These are phyloP conservation scores for Incurvaria masculella DNA, from an alignment of 2,888 invertebrate genomes.

Conservation along the genomic window DNA sequence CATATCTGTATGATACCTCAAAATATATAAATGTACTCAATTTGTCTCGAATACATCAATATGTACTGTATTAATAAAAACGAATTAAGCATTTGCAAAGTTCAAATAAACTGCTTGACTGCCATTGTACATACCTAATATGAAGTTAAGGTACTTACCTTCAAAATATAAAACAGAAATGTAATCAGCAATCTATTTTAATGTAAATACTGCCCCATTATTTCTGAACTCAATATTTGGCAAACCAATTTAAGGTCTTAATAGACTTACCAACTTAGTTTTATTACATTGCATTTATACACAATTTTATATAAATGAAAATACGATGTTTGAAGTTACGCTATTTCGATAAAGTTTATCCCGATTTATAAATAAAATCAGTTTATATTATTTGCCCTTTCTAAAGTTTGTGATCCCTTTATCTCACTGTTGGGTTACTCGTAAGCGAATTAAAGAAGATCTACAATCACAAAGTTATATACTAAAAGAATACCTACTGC, in stretches of 20 bases:
- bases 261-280: background rate
- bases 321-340: background rate
- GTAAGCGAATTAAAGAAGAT: background rate
- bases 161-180: no score
- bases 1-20: no score
- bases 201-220: background rate
- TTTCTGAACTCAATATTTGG: background rate
- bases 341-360: background rate
- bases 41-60: no score
- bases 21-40: no score
- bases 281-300: background rate
- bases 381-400: background rate
- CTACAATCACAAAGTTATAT: background rate
- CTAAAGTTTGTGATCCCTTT: background rate
- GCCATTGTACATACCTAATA: no score
- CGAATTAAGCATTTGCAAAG: no score
- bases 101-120: no score
- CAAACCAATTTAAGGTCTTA: background rate
- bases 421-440: background rate
- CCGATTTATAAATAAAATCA: background rate
- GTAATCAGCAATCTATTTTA: no score
- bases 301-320: background rate
- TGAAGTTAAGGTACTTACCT: no score
- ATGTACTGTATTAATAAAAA: no score
- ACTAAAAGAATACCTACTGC: slow-evolving; percentile 23